phyloP scores from a whole-genome alignment of 92 coral and sea anemone genomes.

The Parazoanthus atlanticus region DNA sequence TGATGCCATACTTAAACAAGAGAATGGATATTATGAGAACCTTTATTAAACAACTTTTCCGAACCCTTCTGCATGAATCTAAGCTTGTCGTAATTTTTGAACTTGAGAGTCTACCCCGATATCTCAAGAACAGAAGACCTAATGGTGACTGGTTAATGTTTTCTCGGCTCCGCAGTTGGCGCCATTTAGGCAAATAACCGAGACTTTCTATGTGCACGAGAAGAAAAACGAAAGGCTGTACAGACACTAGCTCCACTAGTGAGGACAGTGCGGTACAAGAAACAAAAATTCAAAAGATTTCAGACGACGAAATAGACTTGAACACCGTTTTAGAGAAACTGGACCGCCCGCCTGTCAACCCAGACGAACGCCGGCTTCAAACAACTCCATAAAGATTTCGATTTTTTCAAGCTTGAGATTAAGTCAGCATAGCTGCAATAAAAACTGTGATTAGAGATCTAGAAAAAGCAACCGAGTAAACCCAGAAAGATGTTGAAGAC shows the following conservation, averaged over 20 bases:
- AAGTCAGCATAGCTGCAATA: not conserved
- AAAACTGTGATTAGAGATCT: not conserved
- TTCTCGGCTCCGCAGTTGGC: too few species aligned
- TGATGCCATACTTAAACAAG: too few species aligned
- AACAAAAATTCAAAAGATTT: not conserved
- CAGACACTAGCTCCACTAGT: not conserved
- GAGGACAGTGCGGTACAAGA: not conserved
- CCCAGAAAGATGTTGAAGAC: not conserved
- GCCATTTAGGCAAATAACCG: too few species aligned
- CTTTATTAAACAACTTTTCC: too few species aligned
- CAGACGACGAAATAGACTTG: not conserved
- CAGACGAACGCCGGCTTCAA: slow-evolving; percentile 7
- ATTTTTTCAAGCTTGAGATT: not conserved
- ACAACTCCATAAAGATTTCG: not conserved
- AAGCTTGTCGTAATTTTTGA: too few species aligned
- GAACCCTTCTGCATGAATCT: too few species aligned
- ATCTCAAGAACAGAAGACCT: too few species aligned
- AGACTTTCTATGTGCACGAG: too few species aligned
- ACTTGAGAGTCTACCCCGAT: too few species aligned
- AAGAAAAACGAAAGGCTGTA: too few species aligned
- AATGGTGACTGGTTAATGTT: too few species aligned
- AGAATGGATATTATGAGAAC: too few species aligned
- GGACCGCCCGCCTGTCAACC: not conserved
- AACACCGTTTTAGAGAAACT: not conserved
- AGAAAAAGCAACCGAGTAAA: not conserved